Evolutionary conservation across 2,888 invertebrate genomes (phyloP), one percentile per base, ranked within the genome.

Genomic region (Oxyscelio sp.): DNA sequence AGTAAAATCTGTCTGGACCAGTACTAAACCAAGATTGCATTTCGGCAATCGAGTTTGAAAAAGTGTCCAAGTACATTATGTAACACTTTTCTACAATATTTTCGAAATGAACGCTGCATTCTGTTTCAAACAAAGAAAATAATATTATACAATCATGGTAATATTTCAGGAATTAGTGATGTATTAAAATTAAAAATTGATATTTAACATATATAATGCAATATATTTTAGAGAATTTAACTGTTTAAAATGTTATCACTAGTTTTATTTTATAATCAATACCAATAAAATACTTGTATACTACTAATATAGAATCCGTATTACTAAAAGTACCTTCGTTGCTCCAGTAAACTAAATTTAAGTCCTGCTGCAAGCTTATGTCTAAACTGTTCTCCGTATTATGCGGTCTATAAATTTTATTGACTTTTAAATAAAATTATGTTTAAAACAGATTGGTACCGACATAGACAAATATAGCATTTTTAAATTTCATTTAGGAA

Each of bases 321-420:
- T 27, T 63, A 13, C 15, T 17, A 11, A 48, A 65, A 31, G 93
- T 94, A 95, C 97, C 95, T 95, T 97, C 97, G 13, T 97, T 95
- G 77, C 96, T 96, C 96, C 97, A 98, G 92, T 97, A 98, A 0
- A 98, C 93, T 77, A 96, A 94, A 91, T 97, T 97, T 13, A 97
- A 93, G 91, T 97, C 97, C 61, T 96, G 95, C 83, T 96, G 95
- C 83, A 96, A 95, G 0, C 95, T 95, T 15, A 95, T 92, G 63
- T 93, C 90, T 22, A 95, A 93, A 61, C 96, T 95, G 84, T 95
- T 95, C 85, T 95, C 95, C 0, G 97, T 97, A 91, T 97, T 96
- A 93, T 97, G 97, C 0, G 97, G 97, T 78, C 98, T 95, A 90
- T 96, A 97, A 90, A 97, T 95, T 87, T 97, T 96, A 87, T 96